A percentile compares a stretch with the other conserved stretches of the same genome.
Evolutionary conservation across 2,113 vertebrate genomes (phyloP).

Genomic region (Toxotes jaculatrix): DNA sequence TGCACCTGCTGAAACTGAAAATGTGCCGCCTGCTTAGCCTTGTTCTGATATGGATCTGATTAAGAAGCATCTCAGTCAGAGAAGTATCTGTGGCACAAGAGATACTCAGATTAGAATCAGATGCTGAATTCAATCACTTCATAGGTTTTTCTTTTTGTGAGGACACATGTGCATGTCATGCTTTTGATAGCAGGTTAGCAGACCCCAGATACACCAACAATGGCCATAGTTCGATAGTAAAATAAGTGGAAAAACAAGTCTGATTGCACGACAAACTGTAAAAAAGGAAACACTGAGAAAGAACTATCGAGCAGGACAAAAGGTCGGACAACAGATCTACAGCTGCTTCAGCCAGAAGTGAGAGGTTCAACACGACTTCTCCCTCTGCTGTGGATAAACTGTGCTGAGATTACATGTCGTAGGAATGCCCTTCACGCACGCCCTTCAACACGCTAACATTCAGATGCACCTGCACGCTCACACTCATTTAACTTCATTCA

Average conservation of each 20-base stretch:
- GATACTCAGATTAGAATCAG: not conserved
- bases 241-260: too few relatives aligned
- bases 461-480: not conserved
- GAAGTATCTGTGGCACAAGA: not conserved
- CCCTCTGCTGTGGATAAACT: constrained; percentile 47
- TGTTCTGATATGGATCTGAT: not conserved
- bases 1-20: not conserved
- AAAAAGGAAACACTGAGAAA: not conserved
- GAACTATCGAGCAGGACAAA: not conserved
- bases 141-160: not conserved
- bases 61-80: not conserved
- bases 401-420: constrained; percentile 47
- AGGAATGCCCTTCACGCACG: constrained; percentile 55
- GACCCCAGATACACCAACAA: constrained; percentile 36
- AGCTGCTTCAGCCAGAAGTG: constrained; percentile 29
- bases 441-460: constrained; percentile 49
- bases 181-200: constrained; percentile 25
- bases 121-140: not conserved
- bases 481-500: not conserved
- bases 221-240: too few relatives aligned
- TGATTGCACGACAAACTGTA: too few relatives aligned
- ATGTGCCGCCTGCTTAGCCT: not conserved
- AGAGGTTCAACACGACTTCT: constrained; percentile 25
- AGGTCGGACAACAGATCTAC: not conserved
- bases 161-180: not conserved